Base-by-base conservation (phyloP, 2,797 vertebrate species). In the Psittacula echo region DNA sequence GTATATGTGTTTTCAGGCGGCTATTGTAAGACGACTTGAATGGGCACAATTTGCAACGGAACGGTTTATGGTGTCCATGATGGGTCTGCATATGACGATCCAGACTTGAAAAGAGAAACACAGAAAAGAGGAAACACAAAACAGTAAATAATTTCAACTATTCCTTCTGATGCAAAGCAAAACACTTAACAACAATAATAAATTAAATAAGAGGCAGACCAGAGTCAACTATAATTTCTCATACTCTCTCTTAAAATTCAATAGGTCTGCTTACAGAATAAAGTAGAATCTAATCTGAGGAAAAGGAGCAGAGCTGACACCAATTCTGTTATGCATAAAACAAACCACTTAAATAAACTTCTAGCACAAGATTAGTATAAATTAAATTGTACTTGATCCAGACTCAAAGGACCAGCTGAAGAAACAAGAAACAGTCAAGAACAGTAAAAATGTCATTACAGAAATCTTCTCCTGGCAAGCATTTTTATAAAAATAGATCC, bases 81-180 rank as follows among this genome's bases (percentile, higher is more conserved):
- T 99, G 99, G 87, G 99, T 99, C 98, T 99, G 99, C 98, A 99
- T 98, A 74, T 99, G 99, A 94, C 99, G 99, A 98, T 99, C 99
- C 98, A 99, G 98, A 95, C 99, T 99, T 92, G 58, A 73, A 78
- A 71, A 74, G 29, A 80, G 92, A 90, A 84, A 96, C 29, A 68
- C 12, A 90, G 75, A 91, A 81, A 67, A 50, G 17, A 22, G 51
- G 84, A 80, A 80, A 80, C 10, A 94, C 11, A 45, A 64, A 87
- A 84, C 4, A 77, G 88, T 93, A 91, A 96, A 26, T 85, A 3
- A 13, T 39, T 86, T 75, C 74, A 93, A 62, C 41, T 81, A 29
- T 21, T 50, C 34, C 24, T 70, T 56, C 48, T 67, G 44, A 85
- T 61, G 48, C 23, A 92, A 32, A 88, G 32, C 21, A 67, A 83